Conservation (phyloP, 1,140 invertebrate genomes). For the Sarcophaga bullata region DNA sequence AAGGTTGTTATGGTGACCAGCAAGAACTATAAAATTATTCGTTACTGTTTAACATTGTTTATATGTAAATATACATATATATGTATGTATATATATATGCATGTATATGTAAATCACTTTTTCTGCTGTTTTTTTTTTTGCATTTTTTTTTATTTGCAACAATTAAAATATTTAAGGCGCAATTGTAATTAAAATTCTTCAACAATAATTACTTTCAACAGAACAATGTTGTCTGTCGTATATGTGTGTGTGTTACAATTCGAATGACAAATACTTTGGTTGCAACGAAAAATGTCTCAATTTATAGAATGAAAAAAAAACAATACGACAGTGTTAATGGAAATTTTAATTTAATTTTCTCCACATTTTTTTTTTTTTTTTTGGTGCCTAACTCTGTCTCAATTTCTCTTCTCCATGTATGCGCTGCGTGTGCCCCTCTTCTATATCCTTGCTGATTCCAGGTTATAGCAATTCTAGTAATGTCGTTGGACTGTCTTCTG, state of each 20-base stretch:
- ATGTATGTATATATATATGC: background rate
- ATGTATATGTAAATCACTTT: background rate
- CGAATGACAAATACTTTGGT: background rate
- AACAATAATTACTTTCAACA: background rate
- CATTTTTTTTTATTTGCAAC: background rate
- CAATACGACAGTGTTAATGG: no score
- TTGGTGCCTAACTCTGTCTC: background rate
- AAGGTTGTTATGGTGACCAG: background rate
- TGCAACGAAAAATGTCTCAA: background rate
- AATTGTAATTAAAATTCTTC: constrained; percentile 22
- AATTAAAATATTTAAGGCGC: constrained; percentile 17
- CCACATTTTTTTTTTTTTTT: background rate
- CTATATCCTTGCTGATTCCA: no score
- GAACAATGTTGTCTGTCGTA: background rate
- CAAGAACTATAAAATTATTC: background rate
- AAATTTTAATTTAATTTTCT: background rate
- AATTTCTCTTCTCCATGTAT: no score
- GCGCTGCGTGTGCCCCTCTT: no score
- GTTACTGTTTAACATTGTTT: background rate
- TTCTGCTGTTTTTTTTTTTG: background rate
- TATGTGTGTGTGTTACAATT: background rate
- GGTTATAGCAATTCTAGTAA: no score
- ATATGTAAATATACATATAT: constrained; percentile 25
- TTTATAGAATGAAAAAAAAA: no score
- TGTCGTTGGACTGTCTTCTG: no score